Evolutionary conservation across 2,888 invertebrate species (phyloP), one percentile per base, ranked within the genome.

Genomic region (Tachina lurida): DNA sequence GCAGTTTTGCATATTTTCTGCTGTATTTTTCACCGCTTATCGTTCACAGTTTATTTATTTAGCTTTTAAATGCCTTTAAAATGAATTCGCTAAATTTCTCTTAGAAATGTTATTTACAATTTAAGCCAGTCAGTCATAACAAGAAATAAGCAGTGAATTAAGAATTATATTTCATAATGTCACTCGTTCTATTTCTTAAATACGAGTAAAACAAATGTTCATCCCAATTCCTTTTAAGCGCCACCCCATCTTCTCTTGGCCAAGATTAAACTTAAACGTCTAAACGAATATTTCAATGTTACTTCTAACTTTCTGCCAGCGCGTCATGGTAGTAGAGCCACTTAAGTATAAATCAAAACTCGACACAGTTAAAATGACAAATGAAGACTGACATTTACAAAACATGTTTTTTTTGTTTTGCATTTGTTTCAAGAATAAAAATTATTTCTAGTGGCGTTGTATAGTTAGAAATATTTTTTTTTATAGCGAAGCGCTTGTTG

Each of bases 301-400:
- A 49, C 81, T 83, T 39, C 31, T 31, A 58, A 54, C 3, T 47
- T 56, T 63, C 15, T 63, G n/a, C 65, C 58, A 60, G 49, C 31
- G 49, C 39, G 12, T 10, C 67, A 43, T 56, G 19, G 70, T 71
- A 67, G 45, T 71, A 67, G 45, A 86, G 86, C 86, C 86, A 86
- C 86, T 86, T 86, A 86, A 86, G 83, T 79, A 52, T 86, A 86
- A 86, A 86, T 87, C 80, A 84, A 84, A 81, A 84, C 87, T 84
- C 84, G 81, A 84, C 87, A 81, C 87, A 87, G 84, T 81, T 82
- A 87, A 85, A 86, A 89, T 91, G 91, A 91, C 90, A 91, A 91
- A 91, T 91, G 91, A 91, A 91, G 91, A 91, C 90, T 91, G 91
- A 91, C 91, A 91, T 90, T 90, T 89, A 90, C 90, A 90, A 90